These are phyloP conservation scores for Moxostoma hubbsi DNA, from an alignment of 2,797 vertebrate genomes.

Conservation along the genomic window DNA sequence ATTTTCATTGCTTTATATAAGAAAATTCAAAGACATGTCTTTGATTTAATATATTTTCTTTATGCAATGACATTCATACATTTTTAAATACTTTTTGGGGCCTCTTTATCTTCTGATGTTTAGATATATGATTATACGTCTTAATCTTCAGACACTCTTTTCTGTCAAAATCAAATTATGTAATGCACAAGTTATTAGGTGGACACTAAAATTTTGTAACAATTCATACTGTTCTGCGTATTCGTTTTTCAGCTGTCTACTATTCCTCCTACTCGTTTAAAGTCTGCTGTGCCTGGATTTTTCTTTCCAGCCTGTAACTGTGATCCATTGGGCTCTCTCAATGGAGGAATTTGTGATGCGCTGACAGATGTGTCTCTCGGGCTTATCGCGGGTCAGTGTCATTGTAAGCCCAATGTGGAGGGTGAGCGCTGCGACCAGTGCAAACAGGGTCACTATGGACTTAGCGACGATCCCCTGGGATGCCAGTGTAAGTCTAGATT, in stretches of 20 bases:
- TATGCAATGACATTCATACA: no score
- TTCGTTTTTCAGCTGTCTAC: neutral
- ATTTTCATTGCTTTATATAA: no score
- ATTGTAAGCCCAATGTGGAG: conserved; percentile 91
- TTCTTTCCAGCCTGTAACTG: conserved; percentile 85
- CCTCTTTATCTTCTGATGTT: no score
- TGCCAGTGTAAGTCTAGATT: conserved; percentile 83
- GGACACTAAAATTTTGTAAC: neutral
- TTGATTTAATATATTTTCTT: no score
- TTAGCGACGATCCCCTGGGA: conserved; percentile 83
- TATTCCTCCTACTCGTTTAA: conserved; percentile 11
- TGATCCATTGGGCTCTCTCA: conserved; percentile 88
- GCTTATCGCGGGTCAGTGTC: conserved; percentile 93
- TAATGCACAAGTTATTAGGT: neutral
- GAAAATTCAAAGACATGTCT: no score
- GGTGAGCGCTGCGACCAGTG: conserved; percentile 93
- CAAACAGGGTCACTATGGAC: conserved; percentile 85
- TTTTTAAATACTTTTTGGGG: no score
- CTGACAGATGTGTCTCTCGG: conserved; percentile 86
- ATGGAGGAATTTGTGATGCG: conserved; percentile 90
- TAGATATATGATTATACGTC: no score
- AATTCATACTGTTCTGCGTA: neutral
- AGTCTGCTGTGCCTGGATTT: neutral
- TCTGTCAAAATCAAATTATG: neutral
- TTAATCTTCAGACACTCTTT: neutral